phyloP scores from a whole-genome alignment of 2,888 invertebrate genomes.

The Mimumesa dahlbomi region DNA sequence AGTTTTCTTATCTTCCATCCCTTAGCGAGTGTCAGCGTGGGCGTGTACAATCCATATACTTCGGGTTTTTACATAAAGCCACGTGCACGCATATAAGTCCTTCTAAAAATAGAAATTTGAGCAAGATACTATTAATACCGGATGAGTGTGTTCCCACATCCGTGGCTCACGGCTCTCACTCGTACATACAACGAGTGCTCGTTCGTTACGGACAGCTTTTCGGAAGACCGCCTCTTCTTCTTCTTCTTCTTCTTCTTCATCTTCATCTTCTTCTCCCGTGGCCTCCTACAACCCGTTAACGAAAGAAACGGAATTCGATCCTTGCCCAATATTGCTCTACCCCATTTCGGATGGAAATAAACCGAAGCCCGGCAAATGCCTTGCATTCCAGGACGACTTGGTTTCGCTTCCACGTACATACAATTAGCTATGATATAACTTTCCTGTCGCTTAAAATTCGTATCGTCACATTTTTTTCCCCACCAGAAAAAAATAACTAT shows the following conservation, averaged over 20 bases:
- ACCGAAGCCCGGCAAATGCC: conserved; percentile 7
- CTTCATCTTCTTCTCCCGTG: conserved; percentile 25
- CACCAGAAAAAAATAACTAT: too few relatives aligned
- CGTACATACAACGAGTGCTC: conserved; percentile 18
- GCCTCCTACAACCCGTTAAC: conserved; percentile 17
- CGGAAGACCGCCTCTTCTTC: conserved; percentile 37
- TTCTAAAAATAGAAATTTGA: conserved; percentile 81
- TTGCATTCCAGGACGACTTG: not conserved
- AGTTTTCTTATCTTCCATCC: too few relatives aligned
- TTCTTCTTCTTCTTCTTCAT: too few relatives aligned
- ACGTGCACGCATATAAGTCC: conserved; percentile 55
- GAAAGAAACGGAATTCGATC: conserved; percentile 51
- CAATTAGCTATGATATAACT: too few relatives aligned
- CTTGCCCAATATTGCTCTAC: conserved; percentile 14
- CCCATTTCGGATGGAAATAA: conserved; percentile 24
- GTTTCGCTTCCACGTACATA: not conserved
- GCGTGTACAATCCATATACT: conserved; percentile 39
- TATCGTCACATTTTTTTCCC: too few relatives aligned
- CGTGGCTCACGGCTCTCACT: conserved; percentile 48
- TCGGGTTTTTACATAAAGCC: conserved; percentile 58
- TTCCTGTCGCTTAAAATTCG: too few relatives aligned
- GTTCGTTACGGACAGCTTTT: conserved; percentile 41
- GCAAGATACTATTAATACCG: conserved; percentile 82
- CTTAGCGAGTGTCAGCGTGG: conserved; percentile 23
- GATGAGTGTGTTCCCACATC: conserved; percentile 76